phyloP scores from a whole-genome alignment of 2,888 invertebrate species.

The Meandrusa payeni region DNA sequence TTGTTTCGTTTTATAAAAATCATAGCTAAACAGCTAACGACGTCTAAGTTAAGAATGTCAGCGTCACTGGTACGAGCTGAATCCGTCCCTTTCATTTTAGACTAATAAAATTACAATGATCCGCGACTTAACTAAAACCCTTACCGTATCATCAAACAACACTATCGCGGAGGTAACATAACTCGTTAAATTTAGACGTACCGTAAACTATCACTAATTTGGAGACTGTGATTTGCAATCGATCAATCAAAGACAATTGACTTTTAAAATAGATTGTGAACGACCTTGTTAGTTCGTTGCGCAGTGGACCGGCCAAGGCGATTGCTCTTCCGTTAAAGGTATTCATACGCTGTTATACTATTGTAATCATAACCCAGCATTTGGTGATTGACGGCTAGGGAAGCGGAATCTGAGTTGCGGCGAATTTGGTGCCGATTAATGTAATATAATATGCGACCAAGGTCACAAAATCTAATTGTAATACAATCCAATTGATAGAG shows the following conservation, averaged over 20 bases:
- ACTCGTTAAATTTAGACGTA: constrained; percentile 6
- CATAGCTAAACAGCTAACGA: too few species aligned
- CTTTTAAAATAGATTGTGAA: constrained; percentile 46
- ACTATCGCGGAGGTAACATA: constrained; percentile 4
- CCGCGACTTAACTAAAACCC: too few species aligned
- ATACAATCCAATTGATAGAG: not conserved
- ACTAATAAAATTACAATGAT: too few species aligned
- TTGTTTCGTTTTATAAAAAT: too few species aligned
- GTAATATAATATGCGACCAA: constrained; percentile 1
- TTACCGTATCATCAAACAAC: not conserved
- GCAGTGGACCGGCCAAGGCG: constrained; percentile 45
- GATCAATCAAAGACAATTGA: constrained; percentile 48
- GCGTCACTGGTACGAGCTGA: too few species aligned
- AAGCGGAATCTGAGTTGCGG: not conserved
- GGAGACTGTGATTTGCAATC: constrained; percentile 33
- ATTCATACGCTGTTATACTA: not conserved
- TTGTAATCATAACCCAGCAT: not conserved
- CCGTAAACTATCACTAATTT: constrained; percentile 15
- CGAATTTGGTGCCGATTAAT: not conserved
- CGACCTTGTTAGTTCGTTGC: constrained; percentile 42
- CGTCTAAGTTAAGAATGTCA: too few species aligned
- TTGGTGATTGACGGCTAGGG: not conserved
- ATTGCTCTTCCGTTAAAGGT: constrained; percentile 22
- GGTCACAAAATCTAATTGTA: too few species aligned
- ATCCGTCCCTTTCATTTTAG: too few species aligned